A percentile compares a stretch with the other conserved stretches of the same genome.
These are phyloP conservation scores for Orycteropus afer DNA, from an alignment of 2,113 vertebrate species.

Conservation along the genomic window DNA sequence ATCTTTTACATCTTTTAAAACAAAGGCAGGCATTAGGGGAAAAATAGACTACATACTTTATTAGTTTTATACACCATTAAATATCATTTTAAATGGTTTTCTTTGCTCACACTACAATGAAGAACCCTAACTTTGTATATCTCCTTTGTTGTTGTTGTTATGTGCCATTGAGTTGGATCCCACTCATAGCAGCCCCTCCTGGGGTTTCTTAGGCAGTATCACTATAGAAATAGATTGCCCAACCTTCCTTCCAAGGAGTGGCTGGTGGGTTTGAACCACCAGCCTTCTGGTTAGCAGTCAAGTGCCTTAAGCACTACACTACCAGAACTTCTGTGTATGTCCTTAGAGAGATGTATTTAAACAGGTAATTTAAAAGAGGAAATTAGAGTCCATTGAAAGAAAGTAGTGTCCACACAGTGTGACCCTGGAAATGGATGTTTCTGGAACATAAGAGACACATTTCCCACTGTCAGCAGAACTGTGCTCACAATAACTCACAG, in stretches of 20 bases:
- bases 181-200: background rate
- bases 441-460: constrained; percentile 63
- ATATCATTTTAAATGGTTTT: background rate
- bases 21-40: background rate
- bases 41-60: background rate
- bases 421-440: background rate
- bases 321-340: too few species aligned
- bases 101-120: background rate
- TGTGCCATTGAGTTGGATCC: background rate
- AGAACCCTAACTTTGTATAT: background rate
- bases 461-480: constrained; percentile 61
- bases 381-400: background rate
- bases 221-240: too few species aligned
- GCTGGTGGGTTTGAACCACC: too few species aligned
- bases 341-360: background rate
- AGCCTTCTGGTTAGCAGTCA: too few species aligned
- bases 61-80: background rate
- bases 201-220: too few species aligned
- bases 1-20: background rate
- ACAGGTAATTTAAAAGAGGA: background rate
- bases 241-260: too few species aligned
- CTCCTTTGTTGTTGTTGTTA: background rate
- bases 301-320: too few species aligned
- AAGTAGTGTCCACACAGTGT: background rate
- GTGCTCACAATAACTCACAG: constrained; percentile 63